Base-by-base conservation (phyloP, 2,888 invertebrate genomes). In the Hoplodrina blanda region DNA sequence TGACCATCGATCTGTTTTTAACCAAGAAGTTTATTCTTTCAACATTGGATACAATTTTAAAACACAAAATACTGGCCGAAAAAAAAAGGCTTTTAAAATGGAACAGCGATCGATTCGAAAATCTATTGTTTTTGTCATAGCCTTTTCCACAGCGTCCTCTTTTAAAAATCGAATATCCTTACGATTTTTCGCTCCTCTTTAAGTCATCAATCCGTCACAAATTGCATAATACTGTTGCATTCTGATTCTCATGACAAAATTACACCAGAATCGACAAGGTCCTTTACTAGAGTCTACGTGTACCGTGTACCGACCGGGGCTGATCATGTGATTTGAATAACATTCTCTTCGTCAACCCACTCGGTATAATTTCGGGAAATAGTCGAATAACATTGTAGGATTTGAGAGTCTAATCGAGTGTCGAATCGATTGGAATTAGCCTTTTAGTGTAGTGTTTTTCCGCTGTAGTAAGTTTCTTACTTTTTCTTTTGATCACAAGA, bases 231-330 rank as follows among this genome's bases (percentile, higher is more conserved):
- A 62, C 44, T 46, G 44, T 62, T 59, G 41, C 59, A 63, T 73
- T 56, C 55, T 55, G 57, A 76, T 74, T 78, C 73, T 77, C 74
- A 77, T 76, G 73, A 73, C 65, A 74, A 69, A 69, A 80, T 73
- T 73, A 72, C 75, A 80, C 82, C 75, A 84, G 81, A 87, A 84
- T 80, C 83, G 74, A 82, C 85, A 89, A 90, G 88, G 90, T 84
- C 85, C 81, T 72, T 87, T 82, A 65, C 82, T 75, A 77, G 74
- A 83, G 56, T 62, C 59, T 78, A 81, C 81, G 82, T 83, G 76
- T 60, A 56, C n/a, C 50, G 63, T 25, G 68, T 67, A 68, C 57
- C 30, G 73, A 67, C 62, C 20, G 25, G 61, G 50, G 30, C 33
- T 30, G 37, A 37, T 73, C 67, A 69, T 76, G 69, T 71, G 70